Base-by-base conservation (phyloP, 2,113 vertebrate species). In the Notothenia rossii region DNA sequence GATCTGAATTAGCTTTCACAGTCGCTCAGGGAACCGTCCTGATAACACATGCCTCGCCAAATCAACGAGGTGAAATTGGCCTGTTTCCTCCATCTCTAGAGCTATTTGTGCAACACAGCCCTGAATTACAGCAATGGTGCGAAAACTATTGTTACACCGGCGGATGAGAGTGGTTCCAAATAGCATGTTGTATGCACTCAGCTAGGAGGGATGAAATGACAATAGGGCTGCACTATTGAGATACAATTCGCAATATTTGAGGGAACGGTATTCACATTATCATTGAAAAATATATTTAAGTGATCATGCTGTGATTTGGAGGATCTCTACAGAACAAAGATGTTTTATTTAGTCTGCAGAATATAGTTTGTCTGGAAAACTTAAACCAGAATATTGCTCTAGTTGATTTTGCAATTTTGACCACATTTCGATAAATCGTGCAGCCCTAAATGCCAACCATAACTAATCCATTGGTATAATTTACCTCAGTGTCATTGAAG, bases 1-100 rank as follows among this genome's bases (percentile, higher is more conserved):
- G 85, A 95, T 95, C 94, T 89, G 83, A 93, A 93, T 93, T 88
- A 92, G 93, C 89, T 93, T 86, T 93, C 90, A 89, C 88, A 91
- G 86, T 91, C 89, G 79, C 71, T 90, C 87, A 79, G 85, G 87
- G 74, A 85, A 58, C 86, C 82, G 61, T 90, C 86, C 68, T 77
- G 91, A 94, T 92, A 95, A 90, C 91, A 86, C 86, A 81, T 86
- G 86, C 85, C 75, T 86, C 74, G 72, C 84, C 88, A 89, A 90
- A 92, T 92, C 89, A 91, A 78, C 73, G 10, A 72, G 77, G 88
- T 81, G 76, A 89, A 91, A 93, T 90, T 91, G 86, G 88, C 80
- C 86, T 82, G 79, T 90, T 92, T 86, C 89, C 78, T 89, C 77
- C 82, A 80, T 85, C 87, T 91, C 86, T n/a, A 74, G 70, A 90